Evolutionary conservation across 2,113 vertebrate species (phyloP), one percentile per base, ranked within the genome.

Genomic region (Mirounga angustirostris): DNA sequence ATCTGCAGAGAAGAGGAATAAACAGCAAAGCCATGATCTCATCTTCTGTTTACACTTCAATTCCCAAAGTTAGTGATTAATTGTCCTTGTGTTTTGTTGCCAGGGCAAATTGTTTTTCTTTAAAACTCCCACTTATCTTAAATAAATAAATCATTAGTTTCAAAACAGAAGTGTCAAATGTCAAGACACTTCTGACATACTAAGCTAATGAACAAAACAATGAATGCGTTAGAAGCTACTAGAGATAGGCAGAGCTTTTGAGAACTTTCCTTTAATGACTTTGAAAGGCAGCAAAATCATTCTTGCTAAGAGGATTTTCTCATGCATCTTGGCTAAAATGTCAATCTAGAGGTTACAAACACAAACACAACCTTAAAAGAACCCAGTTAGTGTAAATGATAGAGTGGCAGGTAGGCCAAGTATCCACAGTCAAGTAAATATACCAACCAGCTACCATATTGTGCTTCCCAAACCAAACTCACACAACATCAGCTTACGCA

Each of bases 111-210:
- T 97, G 94, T 97, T 96, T 98, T 97, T 69, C 92, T 94, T 95
- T 93, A 84, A 96, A 96, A 73, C 58, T 84, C 40, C 73, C 84
- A 95, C 94, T 97, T 98, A 95, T 97, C 97, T 98, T 97, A 98
- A 97, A 97, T 97, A 98, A 98, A 97, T 97, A 98, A 97, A 97
- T 78, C 96, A 92, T 98, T 98, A 97, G 91, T 94, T 96, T 97
- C 93, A 93, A 97, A 97, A 97, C 92, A 97, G 96, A 95, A 98
- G 95, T 97, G 97, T 91, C 98, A 97, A 97, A 97, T 98, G 95
- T 97, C 97, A 96, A 94, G 97, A 97, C 94, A 95, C 63, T 82
- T 88, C 89, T 97, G 95, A 89, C 88, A 97, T 78, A 71, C 46
- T 85, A 89, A 59, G 19, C 85, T 97, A 96, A 94, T 95, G 88